Conservation (phyloP, 2,888 invertebrate genomes). For the Conops quadrifasciatus region DNA sequence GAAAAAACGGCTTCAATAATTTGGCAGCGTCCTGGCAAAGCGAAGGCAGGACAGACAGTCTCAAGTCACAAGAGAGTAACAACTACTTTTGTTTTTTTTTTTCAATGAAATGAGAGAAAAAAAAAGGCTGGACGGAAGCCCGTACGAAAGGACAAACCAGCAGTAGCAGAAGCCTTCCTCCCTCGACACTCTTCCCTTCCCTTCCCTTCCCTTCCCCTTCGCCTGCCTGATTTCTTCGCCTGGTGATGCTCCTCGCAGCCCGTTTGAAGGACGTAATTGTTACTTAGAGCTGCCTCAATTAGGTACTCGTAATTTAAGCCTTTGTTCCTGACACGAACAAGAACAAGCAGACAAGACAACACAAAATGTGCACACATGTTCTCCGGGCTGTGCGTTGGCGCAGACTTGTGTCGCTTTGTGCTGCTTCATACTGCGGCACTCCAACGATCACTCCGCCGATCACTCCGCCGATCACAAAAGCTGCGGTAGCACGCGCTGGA, state of each 20-base stretch:
- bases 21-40: slow-evolving; percentile 12
- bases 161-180: background rate
- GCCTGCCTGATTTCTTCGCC: background rate
- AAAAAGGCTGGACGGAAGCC: slow-evolving; percentile 5
- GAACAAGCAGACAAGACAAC: background rate
- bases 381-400: background rate
- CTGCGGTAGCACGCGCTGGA: slow-evolving; percentile 6
- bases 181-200: background rate
- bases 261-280: slow-evolving; percentile 38
- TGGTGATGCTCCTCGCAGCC: background rate
- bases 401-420: background rate
- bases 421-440: background rate
- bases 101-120: background rate
- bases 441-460: slow-evolving; percentile 15
- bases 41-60: too few species aligned
- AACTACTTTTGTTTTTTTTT: background rate
- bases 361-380: slow-evolving; percentile 26
- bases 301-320: slow-evolving; percentile 52
- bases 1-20: too few species aligned
- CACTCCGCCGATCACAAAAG: slow-evolving; percentile 24
- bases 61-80: too few species aligned
- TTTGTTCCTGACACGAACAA: slow-evolving; percentile 19
- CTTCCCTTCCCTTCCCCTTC: background rate
- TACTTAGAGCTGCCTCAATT: slow-evolving; percentile 48
- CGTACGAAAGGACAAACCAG: background rate